Conservation (phyloP, 1,140 invertebrate genomes). For the Lucilia cuprina region DNA sequence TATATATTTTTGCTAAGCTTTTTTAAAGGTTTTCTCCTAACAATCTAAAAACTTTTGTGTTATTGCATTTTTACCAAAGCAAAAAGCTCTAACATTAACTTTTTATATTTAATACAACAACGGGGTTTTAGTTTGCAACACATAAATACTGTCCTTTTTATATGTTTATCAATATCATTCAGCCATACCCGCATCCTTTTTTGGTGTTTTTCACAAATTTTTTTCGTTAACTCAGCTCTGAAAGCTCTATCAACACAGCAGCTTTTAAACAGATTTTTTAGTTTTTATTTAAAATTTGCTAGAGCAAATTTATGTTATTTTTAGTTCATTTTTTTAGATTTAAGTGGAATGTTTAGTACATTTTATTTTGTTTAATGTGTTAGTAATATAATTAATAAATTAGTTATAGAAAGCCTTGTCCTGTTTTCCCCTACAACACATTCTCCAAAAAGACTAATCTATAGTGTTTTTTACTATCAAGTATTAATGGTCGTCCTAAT, state of each 20-base stretch:
- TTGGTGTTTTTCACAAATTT: background rate
- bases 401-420: too few relatives aligned
- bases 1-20: slow-evolving; percentile 1
- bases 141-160: background rate
- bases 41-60: too few relatives aligned
- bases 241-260: background rate
- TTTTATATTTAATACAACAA: too few relatives aligned
- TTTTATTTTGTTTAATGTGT: background rate
- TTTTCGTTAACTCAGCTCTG: background rate
- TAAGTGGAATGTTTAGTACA: background rate
- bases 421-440: too few relatives aligned
- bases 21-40: background rate
- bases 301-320: too few relatives aligned
- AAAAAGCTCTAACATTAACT: too few relatives aligned
- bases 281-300: background rate
- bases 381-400: too few relatives aligned
- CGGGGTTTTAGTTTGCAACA: too few relatives aligned
- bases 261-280: background rate
- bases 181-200: slow-evolving; percentile 16
- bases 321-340: background rate
- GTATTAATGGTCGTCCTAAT: too few relatives aligned
- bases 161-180: background rate
- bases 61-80: too few relatives aligned
- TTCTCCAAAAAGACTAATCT: too few relatives aligned
- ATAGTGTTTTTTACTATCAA: too few relatives aligned